Base-by-base conservation (phyloP, 2,113 vertebrate species). In the Perognathus longimembris region DNA sequence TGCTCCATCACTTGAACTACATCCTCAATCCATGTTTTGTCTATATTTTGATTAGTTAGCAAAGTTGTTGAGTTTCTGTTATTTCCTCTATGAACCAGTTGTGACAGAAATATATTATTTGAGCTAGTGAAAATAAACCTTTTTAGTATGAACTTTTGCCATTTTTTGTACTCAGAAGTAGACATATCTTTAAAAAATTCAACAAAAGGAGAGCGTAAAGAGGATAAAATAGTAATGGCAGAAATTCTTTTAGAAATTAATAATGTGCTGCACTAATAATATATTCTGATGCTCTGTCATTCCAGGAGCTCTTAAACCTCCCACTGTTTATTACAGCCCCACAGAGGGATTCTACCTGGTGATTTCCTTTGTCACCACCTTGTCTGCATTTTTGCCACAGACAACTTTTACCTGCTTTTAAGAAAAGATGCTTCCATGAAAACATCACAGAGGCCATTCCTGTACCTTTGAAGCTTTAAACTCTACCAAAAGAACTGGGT, bases 381-480 rank as follows among this genome's bases (percentile, higher is more conserved):
- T 40, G 3, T 10, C 77, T 63, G 22, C 20, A 7, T 6, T 85
- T 86, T 73, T 82, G 21, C 40, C 24, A 61, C 1, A 40, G n/a
- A 22, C 83, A 76, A 73, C 17, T 66, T 84, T 90, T 88, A 73
- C 21, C 30, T 67, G 7, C n/a, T 90, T 88, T 63, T 67, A 76
- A 74, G 38, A 50, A 66, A 83, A 64, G 17, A 30, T 70, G 11
- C 15, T 71, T 83, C 26, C 9, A 34, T 34, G 21, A 3, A 76
- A 87, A 92, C 7, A 83, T 67, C 21, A 28, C 20, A 50, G 15
- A 78, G 45, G 38, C 32, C 59, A 63, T 32, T 7, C 85, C 71
- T n/a, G 50, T 73, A 80, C 64, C 32, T 78, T 90, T 59, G 3
- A 76, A 92, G 22, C 66, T 28, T 64, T 32, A 92, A 59, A 90